These are phyloP conservation scores for Kryphioiulus occultus DNA, from an alignment of 2,888 invertebrate species.

Conservation along the genomic window DNA sequence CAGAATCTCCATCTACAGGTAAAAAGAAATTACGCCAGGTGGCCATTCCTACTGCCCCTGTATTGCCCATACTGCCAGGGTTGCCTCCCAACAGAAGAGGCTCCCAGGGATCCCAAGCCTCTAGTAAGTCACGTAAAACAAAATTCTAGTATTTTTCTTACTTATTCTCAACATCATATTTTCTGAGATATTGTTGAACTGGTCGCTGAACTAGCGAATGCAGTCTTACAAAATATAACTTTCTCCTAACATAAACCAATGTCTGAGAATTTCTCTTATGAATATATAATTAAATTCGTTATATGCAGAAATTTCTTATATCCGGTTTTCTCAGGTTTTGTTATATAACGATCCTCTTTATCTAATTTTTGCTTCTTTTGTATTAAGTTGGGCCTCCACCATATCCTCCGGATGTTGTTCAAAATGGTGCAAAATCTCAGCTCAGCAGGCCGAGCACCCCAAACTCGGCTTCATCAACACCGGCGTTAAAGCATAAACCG, in stretches of 20 bases:
- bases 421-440: slow-evolving; percentile 37
- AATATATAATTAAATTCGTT: too few species aligned
- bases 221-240: too few species aligned
- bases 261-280: too few species aligned
- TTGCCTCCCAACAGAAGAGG: slow-evolving; percentile 41
- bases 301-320: too few species aligned
- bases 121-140: slow-evolving; percentile 20
- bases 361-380: not conserved
- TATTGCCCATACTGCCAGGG: slow-evolving; percentile 44
- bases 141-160: not conserved
- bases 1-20: slow-evolving; percentile 52
- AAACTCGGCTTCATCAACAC: slow-evolving; percentile 43
- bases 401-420: slow-evolving; percentile 42
- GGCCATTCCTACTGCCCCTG: slow-evolving; percentile 52
- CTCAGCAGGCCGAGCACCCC: slow-evolving; percentile 46
- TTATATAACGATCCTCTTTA: not conserved
- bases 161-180: not conserved
- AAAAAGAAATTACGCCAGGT: slow-evolving; percentile 52
- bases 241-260: too few species aligned
- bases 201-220: too few species aligned
- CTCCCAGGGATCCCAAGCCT: slow-evolving; percentile 49
- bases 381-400: slow-evolving; percentile 18
- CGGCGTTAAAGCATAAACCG: slow-evolving; percentile 46
- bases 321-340: not conserved
- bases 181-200: too few species aligned